Conservation (phyloP, 2,797 vertebrate genomes). For the Brotogeris chrysoptera region DNA sequence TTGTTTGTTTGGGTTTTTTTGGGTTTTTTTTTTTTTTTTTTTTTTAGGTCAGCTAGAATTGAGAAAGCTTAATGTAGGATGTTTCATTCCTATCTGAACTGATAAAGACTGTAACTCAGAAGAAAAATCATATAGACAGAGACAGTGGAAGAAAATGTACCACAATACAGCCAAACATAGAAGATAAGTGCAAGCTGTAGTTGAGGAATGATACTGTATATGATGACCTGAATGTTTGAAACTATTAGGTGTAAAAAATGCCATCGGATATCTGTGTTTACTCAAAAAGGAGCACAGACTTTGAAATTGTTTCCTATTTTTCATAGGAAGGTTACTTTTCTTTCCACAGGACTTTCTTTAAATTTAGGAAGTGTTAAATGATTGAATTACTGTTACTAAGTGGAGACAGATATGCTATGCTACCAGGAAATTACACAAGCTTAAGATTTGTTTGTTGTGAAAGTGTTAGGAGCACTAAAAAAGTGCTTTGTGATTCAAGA, state of each 20-base stretch:
- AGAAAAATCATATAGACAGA: background rate
- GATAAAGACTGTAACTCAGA: background rate
- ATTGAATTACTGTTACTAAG: slow-evolving; percentile 6
- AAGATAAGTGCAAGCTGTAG: background rate
- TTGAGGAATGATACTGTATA: background rate
- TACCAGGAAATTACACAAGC: slow-evolving; percentile 48
- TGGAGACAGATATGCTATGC: background rate
- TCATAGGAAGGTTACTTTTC: background rate
- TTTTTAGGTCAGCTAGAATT: background rate
- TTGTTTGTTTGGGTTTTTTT: no score
- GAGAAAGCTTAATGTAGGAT: background rate
- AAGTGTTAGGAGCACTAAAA: slow-evolving; percentile 11
- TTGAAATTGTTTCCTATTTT: background rate
- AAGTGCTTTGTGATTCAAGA: slow-evolving; percentile 36
- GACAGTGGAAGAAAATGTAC: background rate
- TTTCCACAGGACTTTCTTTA: background rate
- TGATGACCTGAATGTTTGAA: background rate
- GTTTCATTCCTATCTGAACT: background rate
- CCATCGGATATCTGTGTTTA: background rate
- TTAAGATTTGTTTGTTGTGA: background rate
- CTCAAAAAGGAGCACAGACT: background rate
- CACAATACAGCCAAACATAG: background rate
- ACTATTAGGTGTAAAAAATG: background rate
- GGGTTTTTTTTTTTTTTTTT: background rate
- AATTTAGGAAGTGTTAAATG: slow-evolving; percentile 1